Conservation (phyloP, 1,140 invertebrate genomes). For the Apis dorsata region DNA sequence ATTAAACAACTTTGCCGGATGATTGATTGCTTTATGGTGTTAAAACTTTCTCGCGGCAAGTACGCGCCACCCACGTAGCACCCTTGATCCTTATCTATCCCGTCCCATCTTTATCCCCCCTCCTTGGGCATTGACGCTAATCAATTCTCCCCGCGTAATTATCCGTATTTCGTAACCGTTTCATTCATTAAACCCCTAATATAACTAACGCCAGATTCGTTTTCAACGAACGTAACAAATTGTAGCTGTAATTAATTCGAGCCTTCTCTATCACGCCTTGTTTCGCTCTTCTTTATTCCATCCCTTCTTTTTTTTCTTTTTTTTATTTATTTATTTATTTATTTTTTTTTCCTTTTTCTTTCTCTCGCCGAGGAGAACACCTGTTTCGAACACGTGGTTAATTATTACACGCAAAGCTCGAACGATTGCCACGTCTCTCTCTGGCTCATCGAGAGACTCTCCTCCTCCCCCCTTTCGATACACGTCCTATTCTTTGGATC, state of each 20-base stretch:
- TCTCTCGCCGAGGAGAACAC: not conserved
- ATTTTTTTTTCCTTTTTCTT: not conserved
- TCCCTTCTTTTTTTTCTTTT: too few relatives aligned
- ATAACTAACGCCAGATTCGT: not conserved
- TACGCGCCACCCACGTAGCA: constrained; percentile 65
- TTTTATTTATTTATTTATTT: too few relatives aligned
- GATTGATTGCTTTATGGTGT: constrained; percentile 75
- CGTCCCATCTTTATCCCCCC: constrained; percentile 29
- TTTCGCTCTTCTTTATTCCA: not conserved
- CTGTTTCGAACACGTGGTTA: not conserved
- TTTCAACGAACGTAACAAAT: constrained; percentile 28
- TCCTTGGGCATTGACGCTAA: not conserved
- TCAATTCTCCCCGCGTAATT: constrained; percentile 24
- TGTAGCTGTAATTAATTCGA: constrained; percentile 32
- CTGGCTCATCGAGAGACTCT: not conserved
- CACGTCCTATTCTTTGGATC: constrained; percentile 23
- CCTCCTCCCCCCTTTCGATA: not conserved
- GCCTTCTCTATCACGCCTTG: not conserved
- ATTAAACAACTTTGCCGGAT: constrained; percentile 76
- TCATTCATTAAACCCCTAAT: constrained; percentile 4
- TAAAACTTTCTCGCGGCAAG: constrained; percentile 72
- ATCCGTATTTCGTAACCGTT: constrained; percentile 16
- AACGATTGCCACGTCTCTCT: constrained; percentile 29
- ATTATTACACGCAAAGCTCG: constrained; percentile 31
- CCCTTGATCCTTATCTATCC: constrained; percentile 52